Base-by-base conservation (phyloP, 2,888 invertebrate species). In the Hypomecis atomaria region DNA sequence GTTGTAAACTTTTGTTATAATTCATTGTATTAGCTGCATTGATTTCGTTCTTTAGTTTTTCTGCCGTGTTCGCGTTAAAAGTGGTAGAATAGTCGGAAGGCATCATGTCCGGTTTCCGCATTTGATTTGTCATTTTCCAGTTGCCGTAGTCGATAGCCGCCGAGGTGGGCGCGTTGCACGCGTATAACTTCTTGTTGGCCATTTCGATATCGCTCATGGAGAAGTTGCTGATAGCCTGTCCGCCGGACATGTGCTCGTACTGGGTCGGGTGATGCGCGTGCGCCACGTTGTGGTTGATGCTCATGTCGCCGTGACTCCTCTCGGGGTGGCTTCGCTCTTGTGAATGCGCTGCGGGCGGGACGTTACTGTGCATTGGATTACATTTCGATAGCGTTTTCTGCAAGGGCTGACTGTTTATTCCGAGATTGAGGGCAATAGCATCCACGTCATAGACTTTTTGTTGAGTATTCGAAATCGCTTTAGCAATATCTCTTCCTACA, bases 191-290 rank as follows among this genome's bases (percentile, higher is more conserved):
- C 65, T 92, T 92, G 67, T 91, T 92, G 0, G 91, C 90, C 45
- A 88, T 47, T 70, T 92, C 92, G 66, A 92, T 91, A 60, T 92
- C 92, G 65, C 81, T 90, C n/a, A 92, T 78, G 4, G 90, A 89
- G 73, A 90, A 92, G 65, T 83, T 87, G 61, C 79, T 83, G 13
- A 86, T 77, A 10, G 78, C 70, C 72, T 88, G 89, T 7, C 80
- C 81, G 58, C 82, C 71, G n/a, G 84, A 63, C 37, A 88, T 70
- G 8, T 78, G 66, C 34, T 92, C 91, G 64, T 87, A 92, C 64
- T 89, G 90, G 62, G 78, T 87, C 58, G 87, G 88, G 74, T 89
- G 90, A 74, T 90, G 90, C n/a, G 87, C 82, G 53, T 87, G 89
- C 11, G 86, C 83, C 44, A 87, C 78, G 65, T 83, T 87, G 65